These are phyloP conservation scores for Babylonia areolata DNA, from an alignment of 1,140 invertebrate species.

Conservation along the genomic window DNA sequence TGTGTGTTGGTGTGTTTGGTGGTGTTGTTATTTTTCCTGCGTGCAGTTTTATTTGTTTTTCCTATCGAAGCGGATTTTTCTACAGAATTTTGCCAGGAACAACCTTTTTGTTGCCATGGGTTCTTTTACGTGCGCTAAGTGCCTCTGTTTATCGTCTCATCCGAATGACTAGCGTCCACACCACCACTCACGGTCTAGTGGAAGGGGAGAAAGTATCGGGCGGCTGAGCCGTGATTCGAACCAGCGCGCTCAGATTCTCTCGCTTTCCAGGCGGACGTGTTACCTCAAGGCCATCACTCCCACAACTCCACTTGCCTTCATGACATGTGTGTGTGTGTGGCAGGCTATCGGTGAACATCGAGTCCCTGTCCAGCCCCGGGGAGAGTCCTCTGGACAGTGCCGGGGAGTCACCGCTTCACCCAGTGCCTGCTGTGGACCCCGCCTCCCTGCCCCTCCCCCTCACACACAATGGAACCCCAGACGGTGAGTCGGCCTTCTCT, in stretches of 20 bases:
- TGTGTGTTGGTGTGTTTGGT: too few relatives aligned
- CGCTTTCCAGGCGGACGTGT: too few relatives aligned
- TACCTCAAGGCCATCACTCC: too few relatives aligned
- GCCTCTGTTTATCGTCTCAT: background rate
- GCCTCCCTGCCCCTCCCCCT: conserved; percentile 8
- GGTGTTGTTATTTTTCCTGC: too few relatives aligned
- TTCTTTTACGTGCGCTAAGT: too few relatives aligned
- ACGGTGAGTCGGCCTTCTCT: conserved; percentile 33
- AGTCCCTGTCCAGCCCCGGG: conserved; percentile 28
- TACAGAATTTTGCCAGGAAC: too few relatives aligned
- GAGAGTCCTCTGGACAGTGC: conserved; percentile 23
- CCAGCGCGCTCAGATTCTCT: too few relatives aligned
- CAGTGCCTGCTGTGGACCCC: conserved; percentile 16
- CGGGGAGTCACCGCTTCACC: conserved; percentile 27
- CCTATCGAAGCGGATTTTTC: too few relatives aligned
- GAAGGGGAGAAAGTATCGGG: conserved; percentile 4
- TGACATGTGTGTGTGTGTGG: background rate
- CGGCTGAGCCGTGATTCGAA: conserved; percentile 18
- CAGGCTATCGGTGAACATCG: conserved; percentile 33
- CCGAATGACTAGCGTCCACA: background rate
- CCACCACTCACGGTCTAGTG: background rate
- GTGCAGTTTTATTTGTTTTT: too few relatives aligned
- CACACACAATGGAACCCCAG: conserved; percentile 32
- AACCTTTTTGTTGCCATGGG: too few relatives aligned
- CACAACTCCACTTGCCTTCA: background rate